A percentile compares a stretch with the other conserved stretches of the same genome.
Conservation (phyloP, 2,888 invertebrate species). For the Cremastobaeus sp. region DNA sequence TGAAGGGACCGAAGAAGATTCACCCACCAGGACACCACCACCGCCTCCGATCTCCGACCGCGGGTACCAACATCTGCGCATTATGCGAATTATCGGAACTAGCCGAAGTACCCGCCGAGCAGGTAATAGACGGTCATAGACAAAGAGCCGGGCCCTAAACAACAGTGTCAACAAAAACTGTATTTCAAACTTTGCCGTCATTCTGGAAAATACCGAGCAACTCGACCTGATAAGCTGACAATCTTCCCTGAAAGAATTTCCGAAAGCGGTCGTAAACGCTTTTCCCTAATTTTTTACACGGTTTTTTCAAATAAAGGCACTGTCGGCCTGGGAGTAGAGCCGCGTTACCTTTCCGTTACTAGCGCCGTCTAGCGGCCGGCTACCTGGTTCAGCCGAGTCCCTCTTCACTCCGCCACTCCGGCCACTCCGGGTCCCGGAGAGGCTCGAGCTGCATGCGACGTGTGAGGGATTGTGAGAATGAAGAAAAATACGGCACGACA, state of each 20-base stretch:
- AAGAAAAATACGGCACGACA: slow-evolving; percentile 33
- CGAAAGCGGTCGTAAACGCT: too few relatives aligned
- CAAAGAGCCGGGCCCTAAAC: too few relatives aligned
- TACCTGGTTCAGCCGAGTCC: slow-evolving; percentile 65
- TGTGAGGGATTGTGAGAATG: slow-evolving; percentile 33
- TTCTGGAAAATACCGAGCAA: too few relatives aligned
- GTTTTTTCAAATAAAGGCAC: too few relatives aligned
- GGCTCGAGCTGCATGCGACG: slow-evolving; percentile 19
- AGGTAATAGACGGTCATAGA: too few relatives aligned
- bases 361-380: slow-evolving; percentile 70
- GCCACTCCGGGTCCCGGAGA: background rate
- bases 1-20: slow-evolving; percentile 39
- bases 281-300: too few relatives aligned
- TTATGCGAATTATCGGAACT: background rate
- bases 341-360: slow-evolving; percentile 28
- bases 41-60: slow-evolving; percentile 44
- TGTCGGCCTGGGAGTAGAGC: too few relatives aligned
- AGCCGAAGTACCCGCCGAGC: too few relatives aligned
- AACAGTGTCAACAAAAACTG: too few relatives aligned
- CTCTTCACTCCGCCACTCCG: slow-evolving; percentile 67
- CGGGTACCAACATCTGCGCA: slow-evolving; percentile 31
- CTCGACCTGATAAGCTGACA: too few relatives aligned
- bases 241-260: too few relatives aligned
- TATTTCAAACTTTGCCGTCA: too few relatives aligned
- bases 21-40: slow-evolving; percentile 46